Percentiles rank a stretch among this genome's conserved stretches.
Evolutionary conservation across 2,113 vertebrate genomes (phyloP).

Genomic region (Mastomys coucha): DNA sequence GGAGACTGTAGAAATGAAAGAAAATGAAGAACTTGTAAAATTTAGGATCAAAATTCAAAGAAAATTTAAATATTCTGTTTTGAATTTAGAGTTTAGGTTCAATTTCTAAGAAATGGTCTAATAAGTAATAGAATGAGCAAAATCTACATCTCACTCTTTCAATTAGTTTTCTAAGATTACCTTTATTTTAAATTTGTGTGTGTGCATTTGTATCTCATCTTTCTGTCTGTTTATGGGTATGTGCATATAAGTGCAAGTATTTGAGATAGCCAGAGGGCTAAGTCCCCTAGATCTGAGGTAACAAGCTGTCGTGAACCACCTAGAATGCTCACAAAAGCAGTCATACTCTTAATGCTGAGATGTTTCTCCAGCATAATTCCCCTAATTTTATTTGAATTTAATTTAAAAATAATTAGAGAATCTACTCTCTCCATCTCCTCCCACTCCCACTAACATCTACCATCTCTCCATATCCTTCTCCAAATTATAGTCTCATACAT

Average conservation of each 20-base stretch:
- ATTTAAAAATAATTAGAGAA: not conserved
- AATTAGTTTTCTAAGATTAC: not conserved
- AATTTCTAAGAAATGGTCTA: not conserved
- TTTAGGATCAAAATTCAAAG: not conserved
- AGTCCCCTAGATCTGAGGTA: no score
- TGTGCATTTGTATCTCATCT: not conserved
- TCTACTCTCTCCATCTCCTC: not conserved
- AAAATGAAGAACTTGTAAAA: not conserved
- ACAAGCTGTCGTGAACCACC: no score
- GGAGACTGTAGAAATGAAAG: not conserved
- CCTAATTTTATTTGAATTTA: not conserved
- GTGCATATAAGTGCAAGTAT: not conserved
- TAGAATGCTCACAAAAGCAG: not conserved
- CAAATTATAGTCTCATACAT: not conserved
- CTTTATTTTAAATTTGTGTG: not conserved
- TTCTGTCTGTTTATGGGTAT: not conserved
- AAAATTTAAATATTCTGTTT: not conserved
- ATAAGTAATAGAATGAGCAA: not conserved
- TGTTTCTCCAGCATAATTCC: not conserved
- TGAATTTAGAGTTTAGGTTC: not conserved
- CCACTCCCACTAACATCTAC: not conserved
- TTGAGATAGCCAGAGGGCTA: not conserved
- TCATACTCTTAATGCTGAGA: not conserved
- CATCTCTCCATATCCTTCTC: not conserved
- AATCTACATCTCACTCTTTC: slow-evolving; percentile 2